Conservation (phyloP, 2,888 invertebrate genomes). For the Dioctria linearis region DNA sequence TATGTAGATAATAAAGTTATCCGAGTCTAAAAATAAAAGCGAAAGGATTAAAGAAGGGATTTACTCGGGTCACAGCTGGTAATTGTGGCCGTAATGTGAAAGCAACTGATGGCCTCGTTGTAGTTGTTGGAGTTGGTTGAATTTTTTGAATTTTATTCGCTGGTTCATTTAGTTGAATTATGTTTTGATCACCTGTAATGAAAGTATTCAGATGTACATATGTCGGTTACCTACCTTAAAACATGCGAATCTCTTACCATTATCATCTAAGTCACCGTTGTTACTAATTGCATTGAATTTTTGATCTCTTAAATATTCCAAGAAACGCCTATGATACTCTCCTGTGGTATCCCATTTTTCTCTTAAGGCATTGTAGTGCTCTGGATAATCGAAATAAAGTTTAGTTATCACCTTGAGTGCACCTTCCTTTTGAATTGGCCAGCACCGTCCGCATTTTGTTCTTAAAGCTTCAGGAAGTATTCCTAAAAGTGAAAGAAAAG, state of each 20-base stretch:
- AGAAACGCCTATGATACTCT: slow-evolving; percentile 74
- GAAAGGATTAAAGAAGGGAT: slow-evolving; percentile 39
- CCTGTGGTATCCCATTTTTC: slow-evolving; percentile 82
- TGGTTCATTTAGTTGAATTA: slow-evolving; percentile 9
- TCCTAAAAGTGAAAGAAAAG: slow-evolving; percentile 69
- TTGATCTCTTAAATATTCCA: slow-evolving; percentile 64
- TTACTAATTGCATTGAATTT: slow-evolving; percentile 62
- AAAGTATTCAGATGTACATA: neutral
- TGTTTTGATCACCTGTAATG: neutral
- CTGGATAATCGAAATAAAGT: slow-evolving; percentile 76
- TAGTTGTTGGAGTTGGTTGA: slow-evolving; percentile 14
- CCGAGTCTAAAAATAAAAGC: slow-evolving; percentile 40
- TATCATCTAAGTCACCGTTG: slow-evolving; percentile 56
- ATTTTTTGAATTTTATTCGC: neutral
- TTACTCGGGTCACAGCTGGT: slow-evolving; percentile 13
- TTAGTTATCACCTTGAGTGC: slow-evolving; percentile 80
- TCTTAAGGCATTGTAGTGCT: slow-evolving; percentile 79
- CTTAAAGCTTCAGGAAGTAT: slow-evolving; percentile 80
- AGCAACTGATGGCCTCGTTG: neutral
- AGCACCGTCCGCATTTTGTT: slow-evolving; percentile 78
- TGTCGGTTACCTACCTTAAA: neutral
- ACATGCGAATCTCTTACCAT: neutral
- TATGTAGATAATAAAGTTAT: neutral
- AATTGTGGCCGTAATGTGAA: slow-evolving; percentile 16
- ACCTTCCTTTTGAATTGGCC: slow-evolving; percentile 77